Percentiles rank a stretch among this genome's conserved stretches.
Evolutionary conservation across 1,140 invertebrate genomes (phyloP).

Genomic region (Camponotus vicinus): DNA sequence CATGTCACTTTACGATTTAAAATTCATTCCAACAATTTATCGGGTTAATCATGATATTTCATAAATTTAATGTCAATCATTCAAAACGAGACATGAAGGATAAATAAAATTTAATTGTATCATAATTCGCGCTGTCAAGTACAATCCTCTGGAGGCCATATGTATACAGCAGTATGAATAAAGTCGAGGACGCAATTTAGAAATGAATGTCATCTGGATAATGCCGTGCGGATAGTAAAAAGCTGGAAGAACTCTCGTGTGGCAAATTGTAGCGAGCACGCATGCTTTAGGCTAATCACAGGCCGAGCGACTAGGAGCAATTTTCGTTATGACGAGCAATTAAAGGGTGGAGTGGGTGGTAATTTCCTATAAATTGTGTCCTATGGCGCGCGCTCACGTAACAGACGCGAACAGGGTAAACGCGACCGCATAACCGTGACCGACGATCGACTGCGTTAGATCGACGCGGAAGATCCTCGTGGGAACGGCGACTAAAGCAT

Average conservation of each 20-base stretch:
- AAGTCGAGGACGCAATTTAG: constrained; percentile 59
- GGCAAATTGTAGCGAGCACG: constrained; percentile 67
- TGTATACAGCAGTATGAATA: constrained; percentile 19
- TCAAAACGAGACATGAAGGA: background rate
- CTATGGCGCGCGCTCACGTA: constrained; percentile 29
- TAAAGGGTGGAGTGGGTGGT: constrained; percentile 55
- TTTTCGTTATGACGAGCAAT: constrained; percentile 71
- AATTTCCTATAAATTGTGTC: constrained; percentile 60
- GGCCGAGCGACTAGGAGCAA: constrained; percentile 63
- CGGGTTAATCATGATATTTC: background rate
- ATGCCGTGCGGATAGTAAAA: constrained; percentile 48
- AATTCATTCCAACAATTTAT: background rate
- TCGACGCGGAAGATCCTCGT: constrained; percentile 46
- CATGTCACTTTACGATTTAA: background rate
- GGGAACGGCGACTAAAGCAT: constrained; percentile 52
- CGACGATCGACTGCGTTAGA: constrained; percentile 52
- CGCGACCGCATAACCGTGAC: constrained; percentile 44
- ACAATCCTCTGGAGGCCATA: background rate
- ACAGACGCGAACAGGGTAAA: constrained; percentile 27
- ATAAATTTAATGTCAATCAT: background rate
- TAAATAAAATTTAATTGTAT: background rate
- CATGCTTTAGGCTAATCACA: constrained; percentile 73
- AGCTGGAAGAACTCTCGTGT: constrained; percentile 40
- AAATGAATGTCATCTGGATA: constrained; percentile 68
- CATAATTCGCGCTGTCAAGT: background rate